Conservation (phyloP, 1,140 invertebrate species). For the Orchesella cincta region DNA sequence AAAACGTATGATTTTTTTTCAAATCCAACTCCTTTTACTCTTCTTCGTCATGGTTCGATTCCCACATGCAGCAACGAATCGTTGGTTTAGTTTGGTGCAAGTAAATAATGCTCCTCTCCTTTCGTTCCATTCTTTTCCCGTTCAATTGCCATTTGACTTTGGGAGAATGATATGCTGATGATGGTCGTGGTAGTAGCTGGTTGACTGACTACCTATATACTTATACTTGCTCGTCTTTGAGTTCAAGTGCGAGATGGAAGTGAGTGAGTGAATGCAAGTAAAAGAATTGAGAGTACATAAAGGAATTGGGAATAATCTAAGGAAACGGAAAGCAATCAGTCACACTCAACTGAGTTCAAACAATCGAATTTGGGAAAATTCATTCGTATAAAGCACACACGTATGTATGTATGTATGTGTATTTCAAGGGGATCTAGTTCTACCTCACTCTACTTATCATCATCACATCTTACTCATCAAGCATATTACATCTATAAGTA, state of each 20-base stretch:
- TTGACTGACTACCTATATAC: slow-evolving; percentile 18
- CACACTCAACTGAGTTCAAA: slow-evolving; percentile 50
- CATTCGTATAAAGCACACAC: not conserved
- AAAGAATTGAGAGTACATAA: slow-evolving; percentile 6
- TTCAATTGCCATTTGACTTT: slow-evolving; percentile 10
- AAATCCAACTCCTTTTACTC: not conserved
- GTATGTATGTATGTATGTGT: too few species aligned
- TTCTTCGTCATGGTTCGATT: not conserved
- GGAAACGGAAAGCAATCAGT: slow-evolving; percentile 53
- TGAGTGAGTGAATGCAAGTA: not conserved
- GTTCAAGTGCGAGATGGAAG: not conserved
- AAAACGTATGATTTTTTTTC: not conserved
- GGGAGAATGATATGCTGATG: not conserved
- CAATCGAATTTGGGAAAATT: slow-evolving; percentile 42
- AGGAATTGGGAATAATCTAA: slow-evolving; percentile 50
- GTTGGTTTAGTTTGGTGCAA: too few species aligned
- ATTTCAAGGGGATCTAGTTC: too few species aligned
- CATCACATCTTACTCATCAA: not conserved
- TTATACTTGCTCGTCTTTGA: not conserved
- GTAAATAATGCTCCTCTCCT: too few species aligned
- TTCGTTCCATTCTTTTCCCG: not conserved
- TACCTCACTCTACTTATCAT: not conserved
- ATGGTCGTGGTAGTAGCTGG: not conserved
- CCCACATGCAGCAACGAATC: not conserved
- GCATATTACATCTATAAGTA: not conserved